Base-by-base conservation (phyloP, 1,140 invertebrate species). In the Thaumetopoea pityocampa region DNA sequence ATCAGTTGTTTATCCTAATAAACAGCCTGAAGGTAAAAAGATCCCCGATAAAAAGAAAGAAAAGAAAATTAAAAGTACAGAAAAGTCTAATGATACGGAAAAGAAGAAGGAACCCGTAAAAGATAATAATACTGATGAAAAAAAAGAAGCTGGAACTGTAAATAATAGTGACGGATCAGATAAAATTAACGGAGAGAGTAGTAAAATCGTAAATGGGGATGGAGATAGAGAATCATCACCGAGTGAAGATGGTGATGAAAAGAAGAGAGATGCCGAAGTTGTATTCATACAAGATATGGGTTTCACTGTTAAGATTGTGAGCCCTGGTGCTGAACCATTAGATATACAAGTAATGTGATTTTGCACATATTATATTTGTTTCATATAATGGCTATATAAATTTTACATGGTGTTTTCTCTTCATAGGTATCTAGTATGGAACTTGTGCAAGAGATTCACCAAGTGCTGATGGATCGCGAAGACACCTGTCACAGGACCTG, bases 401-500 rank as follows among this genome's bases (percentile, higher is more conserved):
- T n/a, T n/a, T n/a, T n/a, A n/a, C n/a, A 34, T 19, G 5, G 34
- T 38, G 6, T 6, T 8, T 35, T 24, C 2, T 15, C 18, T 44
- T 58, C 29, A 23, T 51, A 94, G 92, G 95, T 99, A 1, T 98
- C 96, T 6, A 97, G 96, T 68, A 96, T 98, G 93, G 98, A 99
- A 79, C 85, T 99, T 20, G 97, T 99, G 0, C 98, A 99, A 88
- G 98, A 99, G 88, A 98, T 99, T 32, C 97, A 99, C 78, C 97
- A 99, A 83, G 87, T 99, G 30, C 85, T 99, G 4, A 98, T 99
- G 95, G 98, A 99, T 73, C 87, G 97, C 17, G 97, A 99, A 80
- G 97, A 99, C 67, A 98, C 97, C 0, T 99, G 98, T 67, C 97
- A 98, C 66, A 87, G 97, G 12, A 99, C 98, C 1, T 99, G 98